A percentile compares a stretch with the other conserved stretches of the same genome.
Evolutionary conservation across 1,140 invertebrate genomes (phyloP).

Genomic region (Neodiprion pinetum): DNA sequence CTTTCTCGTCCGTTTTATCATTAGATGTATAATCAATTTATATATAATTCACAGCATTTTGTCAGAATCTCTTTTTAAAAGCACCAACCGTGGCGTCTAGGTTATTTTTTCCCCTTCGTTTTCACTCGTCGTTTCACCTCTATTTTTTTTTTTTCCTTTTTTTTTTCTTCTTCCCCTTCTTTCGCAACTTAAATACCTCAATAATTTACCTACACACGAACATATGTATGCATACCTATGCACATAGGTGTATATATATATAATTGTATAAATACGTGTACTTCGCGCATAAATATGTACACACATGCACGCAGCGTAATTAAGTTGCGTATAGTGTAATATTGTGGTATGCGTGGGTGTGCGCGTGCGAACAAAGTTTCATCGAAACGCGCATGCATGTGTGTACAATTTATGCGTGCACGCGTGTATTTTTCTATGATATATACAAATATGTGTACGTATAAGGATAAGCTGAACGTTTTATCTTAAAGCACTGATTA

Average conservation of each 20-base stretch:
- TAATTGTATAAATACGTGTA: not conserved
- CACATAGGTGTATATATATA: not conserved
- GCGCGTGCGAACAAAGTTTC: too few relatives aligned
- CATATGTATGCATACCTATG: too few relatives aligned
- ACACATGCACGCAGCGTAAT: not conserved
- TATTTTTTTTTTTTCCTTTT: too few relatives aligned
- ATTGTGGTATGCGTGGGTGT: not conserved
- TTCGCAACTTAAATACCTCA: slow-evolving; percentile 13
- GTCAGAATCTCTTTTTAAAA: slow-evolving; percentile 60
- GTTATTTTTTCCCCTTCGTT: slow-evolving; percentile 33
- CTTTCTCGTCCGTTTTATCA: slow-evolving; percentile 37
- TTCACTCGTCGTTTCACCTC: not conserved
- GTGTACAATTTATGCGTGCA: not conserved
- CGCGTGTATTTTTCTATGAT: not conserved
- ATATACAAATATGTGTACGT: too few relatives aligned
- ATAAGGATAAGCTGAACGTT: slow-evolving; percentile 51
- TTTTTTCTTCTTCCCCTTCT: not conserved
- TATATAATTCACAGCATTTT: slow-evolving; percentile 60
- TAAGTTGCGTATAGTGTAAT: too few relatives aligned
- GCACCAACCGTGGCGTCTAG: slow-evolving; percentile 57
- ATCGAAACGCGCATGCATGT: too few relatives aligned
- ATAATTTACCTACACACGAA: slow-evolving; percentile 20
- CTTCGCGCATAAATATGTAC: not conserved
- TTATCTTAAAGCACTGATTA: slow-evolving; percentile 64
- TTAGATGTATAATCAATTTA: slow-evolving; percentile 59